phyloP scores from a whole-genome alignment of 2,797 vertebrate genomes.

The Pangasius macronema region DNA sequence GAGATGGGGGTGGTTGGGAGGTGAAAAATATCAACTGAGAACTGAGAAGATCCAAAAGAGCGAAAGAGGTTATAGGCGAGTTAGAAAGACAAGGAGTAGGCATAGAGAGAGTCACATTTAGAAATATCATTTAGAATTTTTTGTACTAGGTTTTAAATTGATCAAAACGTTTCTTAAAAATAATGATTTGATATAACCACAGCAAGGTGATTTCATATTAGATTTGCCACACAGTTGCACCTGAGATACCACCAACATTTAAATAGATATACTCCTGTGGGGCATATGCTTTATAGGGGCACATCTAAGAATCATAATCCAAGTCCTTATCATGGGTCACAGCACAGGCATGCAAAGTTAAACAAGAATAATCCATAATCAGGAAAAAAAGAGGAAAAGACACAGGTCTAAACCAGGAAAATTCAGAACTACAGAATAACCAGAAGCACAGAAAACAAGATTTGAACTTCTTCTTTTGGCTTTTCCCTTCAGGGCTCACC shows the following conservation, averaged over 20 bases:
- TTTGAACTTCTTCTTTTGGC: too few relatives aligned
- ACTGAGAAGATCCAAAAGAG: background rate
- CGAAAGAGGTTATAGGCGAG: background rate
- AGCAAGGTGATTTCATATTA: background rate
- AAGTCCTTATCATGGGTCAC: background rate
- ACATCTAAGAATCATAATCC: background rate
- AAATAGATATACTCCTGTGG: background rate
- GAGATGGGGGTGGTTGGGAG: background rate
- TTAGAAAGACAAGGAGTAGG: background rate
- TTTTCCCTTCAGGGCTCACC: too few relatives aligned
- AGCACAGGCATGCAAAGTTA: background rate
- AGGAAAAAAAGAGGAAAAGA: background rate
- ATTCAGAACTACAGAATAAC: background rate
- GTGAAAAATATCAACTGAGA: background rate
- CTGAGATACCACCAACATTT: background rate
- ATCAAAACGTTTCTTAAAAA: background rate
- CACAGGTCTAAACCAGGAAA: too few relatives aligned
- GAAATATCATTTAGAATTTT: background rate
- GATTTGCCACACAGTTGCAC: background rate
- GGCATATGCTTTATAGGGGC: background rate
- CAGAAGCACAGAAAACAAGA: background rate
- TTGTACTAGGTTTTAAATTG: background rate
- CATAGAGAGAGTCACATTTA: background rate
- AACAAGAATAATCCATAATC: too few relatives aligned
- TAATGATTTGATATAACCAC: background rate